Conservation (phyloP, 1,140 invertebrate species). For the Apis dorsata region DNA sequence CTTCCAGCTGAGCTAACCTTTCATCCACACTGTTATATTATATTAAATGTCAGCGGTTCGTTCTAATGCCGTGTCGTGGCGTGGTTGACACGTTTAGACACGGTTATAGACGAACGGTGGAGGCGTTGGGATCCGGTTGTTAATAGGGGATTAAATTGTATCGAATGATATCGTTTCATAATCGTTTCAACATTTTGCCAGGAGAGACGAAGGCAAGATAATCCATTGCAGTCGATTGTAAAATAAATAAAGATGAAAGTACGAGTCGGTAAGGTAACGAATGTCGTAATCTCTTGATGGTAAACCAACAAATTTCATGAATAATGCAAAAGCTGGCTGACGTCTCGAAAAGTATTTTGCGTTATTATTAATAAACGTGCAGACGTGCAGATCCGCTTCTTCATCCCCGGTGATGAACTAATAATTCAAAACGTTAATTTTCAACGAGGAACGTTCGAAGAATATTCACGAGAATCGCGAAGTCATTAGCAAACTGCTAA, state of each 20-base stretch:
- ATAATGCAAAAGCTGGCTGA: conserved; percentile 8
- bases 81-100: conserved; percentile 11
- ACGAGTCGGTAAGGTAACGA: not conserved
- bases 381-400: not conserved
- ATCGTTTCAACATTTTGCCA: too few relatives aligned
- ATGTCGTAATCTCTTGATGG: conserved; percentile 13
- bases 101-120: not conserved
- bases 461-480: conserved; percentile 30
- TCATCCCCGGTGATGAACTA: conserved; percentile 1
- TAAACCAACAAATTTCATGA: conserved; percentile 19
- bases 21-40: not conserved
- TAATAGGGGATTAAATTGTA: not conserved
- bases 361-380: conserved; percentile 32
- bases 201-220: too few relatives aligned
- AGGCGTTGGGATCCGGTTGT: too few relatives aligned
- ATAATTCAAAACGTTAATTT: conserved; percentile 30
- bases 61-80: not conserved
- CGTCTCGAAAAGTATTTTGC: not conserved
- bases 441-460: conserved; percentile 1
- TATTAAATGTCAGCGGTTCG: conserved; percentile 49
- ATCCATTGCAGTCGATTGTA: not conserved
- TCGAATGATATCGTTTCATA: not conserved
- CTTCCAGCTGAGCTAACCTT: conserved; percentile 20
- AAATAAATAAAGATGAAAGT: not conserved
- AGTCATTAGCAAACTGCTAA: conserved; percentile 33